These are phyloP conservation scores for Anneissia japonica DNA, from an alignment of 35 echinoderm and acorn worm species.

Conservation along the genomic window DNA sequence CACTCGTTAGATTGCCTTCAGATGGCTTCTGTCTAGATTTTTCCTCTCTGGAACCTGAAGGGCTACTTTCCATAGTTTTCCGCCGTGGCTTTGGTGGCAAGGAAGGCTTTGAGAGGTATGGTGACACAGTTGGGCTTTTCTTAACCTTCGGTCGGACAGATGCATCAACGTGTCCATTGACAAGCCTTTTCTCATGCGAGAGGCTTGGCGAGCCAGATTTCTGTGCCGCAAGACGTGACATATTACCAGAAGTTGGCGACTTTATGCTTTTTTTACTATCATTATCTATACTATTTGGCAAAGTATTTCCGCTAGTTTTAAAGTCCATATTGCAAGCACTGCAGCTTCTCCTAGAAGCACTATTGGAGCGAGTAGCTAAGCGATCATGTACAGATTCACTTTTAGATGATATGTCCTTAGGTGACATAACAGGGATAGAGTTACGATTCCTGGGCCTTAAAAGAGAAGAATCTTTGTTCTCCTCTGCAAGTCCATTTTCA, in stretches of 20 bases:
- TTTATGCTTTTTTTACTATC: not conserved
- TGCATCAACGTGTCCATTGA: not conserved
- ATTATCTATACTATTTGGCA: not conserved
- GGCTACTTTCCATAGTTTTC: not conserved
- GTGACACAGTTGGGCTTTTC: not conserved
- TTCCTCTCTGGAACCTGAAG: not conserved
- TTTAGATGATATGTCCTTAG: not conserved
- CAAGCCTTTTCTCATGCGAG: not conserved
- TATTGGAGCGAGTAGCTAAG: not conserved
- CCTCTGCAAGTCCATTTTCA: not conserved
- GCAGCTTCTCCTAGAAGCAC: not conserved
- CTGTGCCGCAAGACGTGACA: not conserved
- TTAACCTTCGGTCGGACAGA: not conserved
- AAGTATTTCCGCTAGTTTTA: not conserved
- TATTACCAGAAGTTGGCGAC: not conserved
- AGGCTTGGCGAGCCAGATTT: not conserved
- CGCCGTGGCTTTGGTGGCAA: not conserved
- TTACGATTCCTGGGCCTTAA: not conserved
- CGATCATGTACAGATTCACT: not conserved
- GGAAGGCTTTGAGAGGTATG: not conserved
- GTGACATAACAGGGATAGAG: not conserved
- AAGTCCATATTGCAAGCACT: not conserved
- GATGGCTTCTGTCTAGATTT: not conserved
- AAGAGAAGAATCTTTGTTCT: not conserved
- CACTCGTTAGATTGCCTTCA: not conserved